These are phyloP conservation scores for Elephantulus edwardii DNA, from an alignment of 2,113 vertebrate species.

Conservation along the genomic window DNA sequence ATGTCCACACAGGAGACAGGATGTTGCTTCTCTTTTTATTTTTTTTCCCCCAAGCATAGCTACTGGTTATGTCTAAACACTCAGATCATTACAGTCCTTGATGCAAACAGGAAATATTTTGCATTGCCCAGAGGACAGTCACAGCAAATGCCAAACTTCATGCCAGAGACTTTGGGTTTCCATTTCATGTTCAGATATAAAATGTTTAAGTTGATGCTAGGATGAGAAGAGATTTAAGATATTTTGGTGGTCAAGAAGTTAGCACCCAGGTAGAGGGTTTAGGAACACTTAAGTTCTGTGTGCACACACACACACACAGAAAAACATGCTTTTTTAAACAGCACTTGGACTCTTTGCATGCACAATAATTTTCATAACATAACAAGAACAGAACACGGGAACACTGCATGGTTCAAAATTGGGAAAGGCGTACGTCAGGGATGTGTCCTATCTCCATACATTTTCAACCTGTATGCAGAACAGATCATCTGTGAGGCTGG, in stretches of 20 bases:
- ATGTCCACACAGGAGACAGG: constrained; percentile 24
- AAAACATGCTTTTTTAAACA: neutral
- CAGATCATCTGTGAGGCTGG: too few species aligned
- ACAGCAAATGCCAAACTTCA: neutral
- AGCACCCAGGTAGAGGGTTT: neutral
- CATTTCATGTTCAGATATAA: constrained; percentile 47
- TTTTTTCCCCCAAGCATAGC: constrained; percentile 5
- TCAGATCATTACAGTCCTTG: constrained; percentile 43
- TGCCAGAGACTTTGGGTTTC: constrained; percentile 53
- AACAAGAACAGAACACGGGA: too few species aligned
- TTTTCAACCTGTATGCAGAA: too few species aligned
- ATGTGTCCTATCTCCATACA: too few species aligned
- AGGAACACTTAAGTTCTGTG: constrained; percentile 34
- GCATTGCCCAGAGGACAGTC: constrained; percentile 31
- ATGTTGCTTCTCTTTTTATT: neutral
- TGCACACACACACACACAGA: too few species aligned
- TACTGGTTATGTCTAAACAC: constrained; percentile 33
- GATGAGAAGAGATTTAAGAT: constrained; percentile 45
- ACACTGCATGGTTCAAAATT: too few species aligned
- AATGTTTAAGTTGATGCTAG: constrained; percentile 27
- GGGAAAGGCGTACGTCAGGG: too few species aligned
- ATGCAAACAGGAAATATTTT: constrained; percentile 47
- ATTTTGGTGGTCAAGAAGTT: neutral
- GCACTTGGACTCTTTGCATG: neutral
- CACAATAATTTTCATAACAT: neutral